phyloP scores from a whole-genome alignment of 2,797 vertebrate species.

The Cynodonichthys magdalenae region DNA sequence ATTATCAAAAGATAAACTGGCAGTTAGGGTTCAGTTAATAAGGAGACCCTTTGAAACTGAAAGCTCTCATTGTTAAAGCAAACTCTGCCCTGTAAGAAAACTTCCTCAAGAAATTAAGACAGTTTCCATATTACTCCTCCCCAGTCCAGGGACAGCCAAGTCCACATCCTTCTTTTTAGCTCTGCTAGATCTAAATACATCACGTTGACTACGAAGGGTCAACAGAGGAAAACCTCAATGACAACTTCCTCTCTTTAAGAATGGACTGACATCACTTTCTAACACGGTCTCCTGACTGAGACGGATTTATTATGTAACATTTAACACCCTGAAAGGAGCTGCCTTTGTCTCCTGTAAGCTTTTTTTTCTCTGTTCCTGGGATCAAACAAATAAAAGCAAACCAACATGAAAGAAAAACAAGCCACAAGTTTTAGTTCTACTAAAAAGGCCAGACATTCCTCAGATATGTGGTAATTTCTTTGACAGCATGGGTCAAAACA shows the following conservation, averaged over 20 bases:
- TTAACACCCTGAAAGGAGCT: conserved; percentile 45
- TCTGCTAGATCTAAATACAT: conserved; percentile 18
- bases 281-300: conserved; percentile 51
- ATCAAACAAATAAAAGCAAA: conserved; percentile 24
- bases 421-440: conserved; percentile 38
- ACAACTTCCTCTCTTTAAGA: conserved; percentile 72
- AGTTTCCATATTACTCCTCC: background rate
- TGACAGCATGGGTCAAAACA: conserved; percentile 40
- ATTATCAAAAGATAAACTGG: background rate
- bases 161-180: conserved; percentile 49
- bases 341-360: background rate
- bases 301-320: conserved; percentile 46
- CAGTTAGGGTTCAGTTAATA: background rate
- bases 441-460: conserved; percentile 8
- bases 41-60: background rate
- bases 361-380: background rate
- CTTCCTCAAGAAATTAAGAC: background rate
- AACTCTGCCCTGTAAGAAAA: background rate
- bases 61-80: background rate
- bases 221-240: conserved; percentile 67
- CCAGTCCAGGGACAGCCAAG: conserved; percentile 8
- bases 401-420: conserved; percentile 5
- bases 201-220: conserved; percentile 24
- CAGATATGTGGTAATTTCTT: conserved; percentile 25
- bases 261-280: conserved; percentile 70